Percentiles rank a stretch among this genome's conserved stretches.
phyloP scores from a whole-genome alignment of 2,797 vertebrate genomes.

The Siniperca undulata region DNA sequence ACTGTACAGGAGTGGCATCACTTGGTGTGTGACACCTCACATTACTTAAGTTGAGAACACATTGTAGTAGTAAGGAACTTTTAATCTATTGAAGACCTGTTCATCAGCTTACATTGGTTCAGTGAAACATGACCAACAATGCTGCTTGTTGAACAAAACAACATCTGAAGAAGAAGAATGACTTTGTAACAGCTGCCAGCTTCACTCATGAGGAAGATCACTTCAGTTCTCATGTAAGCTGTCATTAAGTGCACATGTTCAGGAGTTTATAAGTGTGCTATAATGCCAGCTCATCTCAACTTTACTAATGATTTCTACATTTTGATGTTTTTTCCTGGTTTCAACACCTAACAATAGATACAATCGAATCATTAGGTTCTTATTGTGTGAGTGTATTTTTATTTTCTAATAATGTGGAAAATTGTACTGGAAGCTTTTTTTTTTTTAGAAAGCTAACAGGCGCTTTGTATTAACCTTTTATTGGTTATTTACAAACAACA shows the following conservation, averaged over 20 bases:
- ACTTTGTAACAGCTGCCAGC: slow-evolving; percentile 41
- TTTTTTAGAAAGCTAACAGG: neutral
- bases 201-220: slow-evolving; percentile 15
- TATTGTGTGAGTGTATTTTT: neutral
- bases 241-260: neutral
- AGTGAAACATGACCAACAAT: slow-evolving; percentile 60
- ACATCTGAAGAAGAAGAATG: slow-evolving; percentile 52
- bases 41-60: slow-evolving; percentile 9
- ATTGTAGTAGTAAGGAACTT: slow-evolving; percentile 1
- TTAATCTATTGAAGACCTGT: slow-evolving; percentile 25
- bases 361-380: neutral
- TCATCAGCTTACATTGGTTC: slow-evolving; percentile 44
- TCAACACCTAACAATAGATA: neutral
- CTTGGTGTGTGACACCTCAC: neutral
- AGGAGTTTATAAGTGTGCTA: neutral
- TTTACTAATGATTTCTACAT: neutral
- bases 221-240: slow-evolving; percentile 20
- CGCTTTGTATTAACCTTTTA: neutral
- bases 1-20: neutral
- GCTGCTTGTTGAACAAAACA: slow-evolving; percentile 24
- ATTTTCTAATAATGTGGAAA: neutral
- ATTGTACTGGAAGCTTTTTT: neutral
- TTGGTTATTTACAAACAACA: too few relatives aligned
- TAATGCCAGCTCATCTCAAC: neutral
- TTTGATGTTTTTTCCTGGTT: neutral